Conservation (phyloP, 2,113 vertebrate species). For the Xiphophorus maculatus region DNA sequence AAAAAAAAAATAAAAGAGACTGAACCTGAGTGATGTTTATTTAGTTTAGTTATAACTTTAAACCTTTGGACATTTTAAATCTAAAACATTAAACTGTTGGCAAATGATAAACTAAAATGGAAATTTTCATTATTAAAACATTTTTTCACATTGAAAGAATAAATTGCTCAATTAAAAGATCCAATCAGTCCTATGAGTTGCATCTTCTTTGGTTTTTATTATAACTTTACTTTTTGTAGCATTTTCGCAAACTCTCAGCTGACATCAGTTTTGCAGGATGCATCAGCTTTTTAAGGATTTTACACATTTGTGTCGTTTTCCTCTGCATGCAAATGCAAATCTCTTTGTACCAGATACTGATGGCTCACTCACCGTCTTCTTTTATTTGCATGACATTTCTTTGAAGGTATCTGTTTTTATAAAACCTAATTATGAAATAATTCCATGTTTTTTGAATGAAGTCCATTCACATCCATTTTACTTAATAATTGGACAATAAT, state of each 20-base stretch:
- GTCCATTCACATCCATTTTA: too few species aligned
- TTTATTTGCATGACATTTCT: too few species aligned
- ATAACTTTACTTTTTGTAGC: too few species aligned
- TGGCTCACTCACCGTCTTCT: neutral
- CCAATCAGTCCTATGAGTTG: neutral
- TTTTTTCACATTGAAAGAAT: neutral
- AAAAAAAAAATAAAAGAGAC: neutral
- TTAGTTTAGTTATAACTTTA: neutral
- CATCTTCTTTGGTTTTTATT: neutral
- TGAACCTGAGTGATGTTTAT: too few species aligned
- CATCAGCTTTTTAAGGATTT: neutral
- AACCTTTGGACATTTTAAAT: neutral
- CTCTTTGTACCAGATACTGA: neutral
- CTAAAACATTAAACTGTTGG: rapidly evolving
- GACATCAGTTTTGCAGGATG: neutral
- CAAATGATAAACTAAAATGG: neutral
- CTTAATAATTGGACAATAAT: too few species aligned
- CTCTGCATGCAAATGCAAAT: too few species aligned
- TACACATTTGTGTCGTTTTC: neutral
- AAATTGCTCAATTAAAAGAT: neutral
- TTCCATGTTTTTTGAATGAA: too few species aligned
- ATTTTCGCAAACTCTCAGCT: neutral
- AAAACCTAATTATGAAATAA: too few species aligned
- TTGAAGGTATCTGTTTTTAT: too few species aligned
- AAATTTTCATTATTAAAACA: neutral